These are phyloP conservation scores for Chloropsis hardwickii DNA, from an alignment of 2,113 vertebrate genomes.

Conservation along the genomic window DNA sequence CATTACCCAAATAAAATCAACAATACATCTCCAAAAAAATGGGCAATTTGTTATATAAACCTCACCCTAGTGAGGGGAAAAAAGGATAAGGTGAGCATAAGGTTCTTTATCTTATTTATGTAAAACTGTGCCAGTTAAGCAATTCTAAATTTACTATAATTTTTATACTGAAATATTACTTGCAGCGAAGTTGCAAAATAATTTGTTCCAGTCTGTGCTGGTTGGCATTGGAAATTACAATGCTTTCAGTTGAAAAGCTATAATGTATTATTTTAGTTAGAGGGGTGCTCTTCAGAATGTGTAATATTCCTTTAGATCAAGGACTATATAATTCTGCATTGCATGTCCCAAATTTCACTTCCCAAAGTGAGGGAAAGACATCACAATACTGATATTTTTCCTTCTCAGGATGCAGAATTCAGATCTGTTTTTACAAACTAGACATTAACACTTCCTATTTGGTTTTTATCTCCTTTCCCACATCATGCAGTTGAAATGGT, in stretches of 20 bases:
- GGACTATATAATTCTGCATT: background rate
- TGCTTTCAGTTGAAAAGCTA: background rate
- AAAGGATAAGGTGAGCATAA: background rate
- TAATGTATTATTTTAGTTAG: background rate
- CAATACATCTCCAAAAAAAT: background rate
- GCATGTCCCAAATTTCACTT: background rate
- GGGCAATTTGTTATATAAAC: background rate
- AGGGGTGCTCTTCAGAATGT: background rate
- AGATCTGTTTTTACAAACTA: background rate
- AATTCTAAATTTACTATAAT: background rate
- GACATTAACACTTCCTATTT: background rate
- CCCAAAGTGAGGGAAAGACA: background rate
- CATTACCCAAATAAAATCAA: background rate
- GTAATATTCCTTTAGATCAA: background rate
- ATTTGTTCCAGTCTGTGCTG: background rate
- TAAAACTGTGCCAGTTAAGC: background rate
- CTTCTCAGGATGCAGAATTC: background rate
- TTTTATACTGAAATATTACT: background rate
- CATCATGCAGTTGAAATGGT: background rate
- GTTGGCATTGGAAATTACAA: background rate
- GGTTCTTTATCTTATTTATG: background rate
- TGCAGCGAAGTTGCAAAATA: background rate
- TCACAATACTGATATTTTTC: background rate
- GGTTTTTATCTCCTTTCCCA: background rate
- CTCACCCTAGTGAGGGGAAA: background rate